Evolutionary conservation across 2,797 vertebrate genomes (phyloP).

Genomic region (Galago senegalensis): DNA sequence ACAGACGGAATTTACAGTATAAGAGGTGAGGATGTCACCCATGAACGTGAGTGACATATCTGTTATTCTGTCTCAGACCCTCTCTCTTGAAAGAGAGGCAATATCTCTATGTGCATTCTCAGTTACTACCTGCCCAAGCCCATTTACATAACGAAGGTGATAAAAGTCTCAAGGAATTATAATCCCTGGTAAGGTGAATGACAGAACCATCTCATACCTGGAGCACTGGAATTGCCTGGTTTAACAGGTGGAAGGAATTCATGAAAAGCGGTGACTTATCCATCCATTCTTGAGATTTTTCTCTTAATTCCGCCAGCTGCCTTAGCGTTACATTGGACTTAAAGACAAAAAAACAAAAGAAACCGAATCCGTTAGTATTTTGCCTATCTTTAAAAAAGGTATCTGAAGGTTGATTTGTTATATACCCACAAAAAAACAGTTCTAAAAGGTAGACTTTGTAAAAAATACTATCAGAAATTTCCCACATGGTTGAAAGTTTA

Average conservation of each 20-base stretch:
- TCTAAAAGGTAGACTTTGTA: constrained; percentile 4
- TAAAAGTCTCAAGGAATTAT: constrained; percentile 45
- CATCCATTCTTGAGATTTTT: constrained; percentile 95
- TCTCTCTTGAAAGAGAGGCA: neutral
- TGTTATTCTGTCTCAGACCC: neutral
- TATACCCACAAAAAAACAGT: neutral
- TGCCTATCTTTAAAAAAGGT: neutral
- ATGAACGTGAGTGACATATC: neutral
- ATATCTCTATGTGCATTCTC: constrained; percentile 47
- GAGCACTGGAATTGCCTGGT: constrained; percentile 93
- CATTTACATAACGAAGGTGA: neutral
- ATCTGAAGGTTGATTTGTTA: constrained; percentile 37
- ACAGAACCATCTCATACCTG: constrained; percentile 89
- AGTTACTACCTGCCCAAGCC: neutral
- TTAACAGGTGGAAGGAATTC: constrained; percentile 91
- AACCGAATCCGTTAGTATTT: neutral
- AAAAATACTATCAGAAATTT: constrained; percentile 37
- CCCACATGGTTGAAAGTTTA: neutral
- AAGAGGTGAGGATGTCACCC: neutral
- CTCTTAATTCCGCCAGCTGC: constrained; percentile 93
- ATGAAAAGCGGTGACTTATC: constrained; percentile 92
- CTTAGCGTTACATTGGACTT: constrained; percentile 95
- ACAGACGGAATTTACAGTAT: neutral
- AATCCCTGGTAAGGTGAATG: neutral
- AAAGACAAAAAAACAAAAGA: constrained; percentile 76